Conservation (phyloP, 1,140 invertebrate genomes). For the Leptinotarsa texana region DNA sequence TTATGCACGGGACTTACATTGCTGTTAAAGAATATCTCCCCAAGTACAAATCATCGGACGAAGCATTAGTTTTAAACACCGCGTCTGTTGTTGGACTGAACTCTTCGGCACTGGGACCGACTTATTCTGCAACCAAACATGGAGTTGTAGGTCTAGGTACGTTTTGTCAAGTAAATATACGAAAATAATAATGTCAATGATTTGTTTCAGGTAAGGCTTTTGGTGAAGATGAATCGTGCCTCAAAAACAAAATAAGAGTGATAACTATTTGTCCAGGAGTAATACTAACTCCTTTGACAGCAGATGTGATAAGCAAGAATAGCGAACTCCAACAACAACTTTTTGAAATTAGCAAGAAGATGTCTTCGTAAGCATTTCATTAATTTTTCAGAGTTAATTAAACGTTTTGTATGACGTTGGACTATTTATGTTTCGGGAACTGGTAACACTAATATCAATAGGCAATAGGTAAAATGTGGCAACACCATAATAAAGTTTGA, state of each 20-base stretch:
- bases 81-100: conserved; percentile 1
- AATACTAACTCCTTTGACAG: neutral
- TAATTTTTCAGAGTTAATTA: too few relatives aligned
- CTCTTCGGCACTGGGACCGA: neutral
- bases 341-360: too few relatives aligned
- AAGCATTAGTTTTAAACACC: conserved; percentile 9
- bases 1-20: conserved; percentile 3
- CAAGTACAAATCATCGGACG: conserved; percentile 8
- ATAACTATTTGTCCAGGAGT: neutral
- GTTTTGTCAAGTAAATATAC: neutral
- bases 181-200: too few relatives aligned
- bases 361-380: too few relatives aligned
- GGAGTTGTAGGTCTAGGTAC: conserved; percentile 11
- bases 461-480: too few relatives aligned
- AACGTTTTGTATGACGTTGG: too few relatives aligned
- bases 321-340: too few relatives aligned
- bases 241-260: conserved; percentile 5
- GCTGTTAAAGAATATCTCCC: conserved; percentile 2
- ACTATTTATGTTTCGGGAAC: too few relatives aligned
- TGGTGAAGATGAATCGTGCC: neutral
- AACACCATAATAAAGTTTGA: too few relatives aligned
- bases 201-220: conserved; percentile 10
- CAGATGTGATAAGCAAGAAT: too few relatives aligned
- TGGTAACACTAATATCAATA: too few relatives aligned
- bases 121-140: conserved; percentile 11